Conservation (phyloP, 1,140 invertebrate species). For the Musca domestica region DNA sequence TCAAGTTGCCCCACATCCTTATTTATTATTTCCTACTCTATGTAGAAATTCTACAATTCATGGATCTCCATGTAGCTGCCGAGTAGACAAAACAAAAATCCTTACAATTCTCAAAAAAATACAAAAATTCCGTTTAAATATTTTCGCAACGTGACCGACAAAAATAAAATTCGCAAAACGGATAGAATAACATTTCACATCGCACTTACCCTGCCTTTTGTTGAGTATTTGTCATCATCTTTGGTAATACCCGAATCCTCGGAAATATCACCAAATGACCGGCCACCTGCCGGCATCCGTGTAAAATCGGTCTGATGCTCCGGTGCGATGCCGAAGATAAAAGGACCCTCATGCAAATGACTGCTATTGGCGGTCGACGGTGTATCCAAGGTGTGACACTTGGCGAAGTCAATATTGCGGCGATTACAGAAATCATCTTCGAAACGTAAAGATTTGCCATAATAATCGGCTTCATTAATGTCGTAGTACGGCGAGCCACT, state of each 20-base stretch:
- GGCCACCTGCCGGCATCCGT: slow-evolving; percentile 14
- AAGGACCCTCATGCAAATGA: slow-evolving; percentile 32
- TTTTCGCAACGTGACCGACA: too few species aligned
- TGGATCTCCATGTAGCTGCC: too few species aligned
- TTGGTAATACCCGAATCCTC: slow-evolving; percentile 13
- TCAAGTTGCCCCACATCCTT: too few species aligned
- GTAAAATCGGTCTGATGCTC: slow-evolving; percentile 33
- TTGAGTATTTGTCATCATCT: slow-evolving; percentile 20
- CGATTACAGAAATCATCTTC: slow-evolving; percentile 48
- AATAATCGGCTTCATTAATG: slow-evolving; percentile 9
- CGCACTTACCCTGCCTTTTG: slow-evolving; percentile 4
- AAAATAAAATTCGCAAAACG: too few species aligned
- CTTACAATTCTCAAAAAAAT: too few species aligned
- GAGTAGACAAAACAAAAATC: too few species aligned
- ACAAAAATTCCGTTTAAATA: too few species aligned
- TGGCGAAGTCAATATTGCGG: slow-evolving; percentile 31
- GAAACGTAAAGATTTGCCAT: slow-evolving; percentile 37
- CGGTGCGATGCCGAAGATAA: slow-evolving; percentile 45
- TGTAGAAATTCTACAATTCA: too few species aligned
- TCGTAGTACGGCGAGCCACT: not conserved
- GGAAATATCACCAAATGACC: slow-evolving; percentile 12
- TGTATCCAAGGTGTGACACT: not conserved
- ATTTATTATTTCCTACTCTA: too few species aligned
- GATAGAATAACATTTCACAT: not conserved
- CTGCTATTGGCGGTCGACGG: not conserved